A percentile compares a stretch with the other conserved stretches of the same genome.
These are phyloP conservation scores for Epizoanthus illoricatus DNA, from an alignment of 92 coral and sea anemone species.

Conservation along the genomic window DNA sequence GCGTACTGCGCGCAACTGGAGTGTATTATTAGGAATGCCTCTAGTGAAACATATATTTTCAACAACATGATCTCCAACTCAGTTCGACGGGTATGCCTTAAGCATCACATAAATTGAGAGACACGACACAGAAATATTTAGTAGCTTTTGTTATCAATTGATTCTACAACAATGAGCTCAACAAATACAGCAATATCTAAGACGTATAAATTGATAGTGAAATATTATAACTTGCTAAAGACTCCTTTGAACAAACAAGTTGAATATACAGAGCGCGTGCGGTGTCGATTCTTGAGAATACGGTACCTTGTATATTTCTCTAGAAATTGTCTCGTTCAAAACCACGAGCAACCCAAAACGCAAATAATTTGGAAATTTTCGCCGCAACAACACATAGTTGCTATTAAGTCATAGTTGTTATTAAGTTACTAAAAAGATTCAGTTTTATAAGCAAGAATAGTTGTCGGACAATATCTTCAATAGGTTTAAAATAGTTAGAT, in stretches of 20 bases:
- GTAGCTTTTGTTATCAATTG: neutral
- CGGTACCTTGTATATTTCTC: neutral
- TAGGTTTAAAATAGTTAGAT: too few species aligned
- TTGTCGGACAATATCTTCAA: too few species aligned
- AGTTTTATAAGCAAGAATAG: too few species aligned
- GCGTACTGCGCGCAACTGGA: constrained; percentile 27
- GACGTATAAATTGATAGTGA: too few species aligned
- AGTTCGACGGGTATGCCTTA: too few species aligned
- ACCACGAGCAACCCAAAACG: neutral
- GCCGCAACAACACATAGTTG: neutral
- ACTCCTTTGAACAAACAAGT: too few species aligned
- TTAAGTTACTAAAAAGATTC: too few species aligned
- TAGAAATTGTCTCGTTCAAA: neutral
- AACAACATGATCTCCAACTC: neutral
- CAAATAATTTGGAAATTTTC: neutral
- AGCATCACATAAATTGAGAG: neutral
- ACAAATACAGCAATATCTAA: too few species aligned
- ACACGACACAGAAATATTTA: neutral
- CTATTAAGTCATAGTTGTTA: neutral
- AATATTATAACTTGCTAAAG: too few species aligned
- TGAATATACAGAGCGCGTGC: neutral
- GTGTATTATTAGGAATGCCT: neutral
- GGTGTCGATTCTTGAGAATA: neutral
- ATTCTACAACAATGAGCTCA: too few species aligned
- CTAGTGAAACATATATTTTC: neutral